Base-by-base conservation (phyloP, 2,888 invertebrate species). In the Hypsopygia costalis region DNA sequence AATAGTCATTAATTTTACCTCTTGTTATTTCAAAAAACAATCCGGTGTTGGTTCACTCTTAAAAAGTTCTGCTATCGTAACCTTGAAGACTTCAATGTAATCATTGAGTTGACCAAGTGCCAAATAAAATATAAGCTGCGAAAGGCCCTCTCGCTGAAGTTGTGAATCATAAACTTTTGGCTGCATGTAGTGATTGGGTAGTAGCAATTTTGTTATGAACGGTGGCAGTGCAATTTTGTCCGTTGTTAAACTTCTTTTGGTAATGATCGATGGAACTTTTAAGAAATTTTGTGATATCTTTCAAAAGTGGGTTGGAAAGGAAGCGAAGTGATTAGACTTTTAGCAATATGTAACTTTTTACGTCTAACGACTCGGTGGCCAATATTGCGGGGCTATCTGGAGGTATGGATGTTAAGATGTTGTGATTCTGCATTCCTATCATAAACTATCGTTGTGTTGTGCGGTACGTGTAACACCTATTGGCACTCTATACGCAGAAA, bases 71-170 rank as follows among this genome's bases (percentile, higher is more conserved):
- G 51, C 47, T 52, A 44, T 25, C 44, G 46, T 58, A 61, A 69
- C 76, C 76, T 71, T 76, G 73, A 53, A 40, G 55, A 43, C 51
- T 61, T 58, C 46, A 59, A 55, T 46, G 49, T 51, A 46, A 51
- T 47, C 52, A 50, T 56, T 73, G 9, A 32, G 11, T 50, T 80
- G 79, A 78, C 55, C 51, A 46, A 53, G 67, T 74, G 80, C 81
- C 81, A 81, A 81, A 70, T 66, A 68, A 74, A 79, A 81, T 77
- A 76, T 74, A 70, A 69, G 58, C 65, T 63, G 52, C 51, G 40
- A 54, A 51, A 46, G 41, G 49, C 59, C 53, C 47, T 27, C 55
- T 52, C 50, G 52, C 42, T 46, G 44, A 44, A 52, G 51, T 52
- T 49, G 56, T 70, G 66, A 65, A 55, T 66, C 62, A 60, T 40